These are phyloP conservation scores for Mesorhabditis spiculigera DNA, from an alignment of 2,888 invertebrate species.

Conservation along the genomic window DNA sequence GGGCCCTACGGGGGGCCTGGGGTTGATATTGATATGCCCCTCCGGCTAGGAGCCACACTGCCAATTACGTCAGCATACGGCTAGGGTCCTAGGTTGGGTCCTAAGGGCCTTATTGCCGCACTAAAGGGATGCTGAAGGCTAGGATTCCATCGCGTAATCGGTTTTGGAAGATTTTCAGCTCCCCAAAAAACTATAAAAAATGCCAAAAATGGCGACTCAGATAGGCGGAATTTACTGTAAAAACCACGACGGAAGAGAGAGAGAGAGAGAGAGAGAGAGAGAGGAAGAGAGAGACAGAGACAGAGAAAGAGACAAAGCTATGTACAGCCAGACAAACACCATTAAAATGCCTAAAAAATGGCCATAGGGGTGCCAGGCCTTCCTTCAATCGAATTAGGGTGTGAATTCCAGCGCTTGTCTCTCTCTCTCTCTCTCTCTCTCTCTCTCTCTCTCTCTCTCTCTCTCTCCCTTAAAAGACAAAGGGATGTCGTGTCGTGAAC, in stretches of 20 bases:
- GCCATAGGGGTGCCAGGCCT: too few relatives aligned
- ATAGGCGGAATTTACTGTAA: constrained; percentile 16
- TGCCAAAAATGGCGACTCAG: constrained; percentile 7
- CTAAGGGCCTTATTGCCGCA: neutral
- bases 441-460: too few relatives aligned
- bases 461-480: too few relatives aligned
- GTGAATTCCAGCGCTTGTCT: too few relatives aligned
- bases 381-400: too few relatives aligned
- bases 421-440: too few relatives aligned
- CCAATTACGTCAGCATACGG: constrained; percentile 16
- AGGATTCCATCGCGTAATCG: too few relatives aligned
- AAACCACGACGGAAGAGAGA: neutral
- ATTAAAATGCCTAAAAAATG: too few relatives aligned
- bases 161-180: too few relatives aligned
- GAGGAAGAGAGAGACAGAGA: constrained; percentile 8
- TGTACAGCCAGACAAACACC: neutral
- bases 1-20: constrained; percentile 15
- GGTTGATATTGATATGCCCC: constrained; percentile 17
- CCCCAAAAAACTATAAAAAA: constrained; percentile 2
- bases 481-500: too few relatives aligned
- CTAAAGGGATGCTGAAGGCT: too few relatives aligned
- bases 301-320: constrained; percentile 3
- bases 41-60: constrained; percentile 11
- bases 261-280: constrained; percentile 7
- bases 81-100: constrained; percentile 18